Evolutionary conservation across 2,797 vertebrate genomes (phyloP), one percentile per base, ranked within the genome.

Genomic region (Gadopsis marmoratus): DNA sequence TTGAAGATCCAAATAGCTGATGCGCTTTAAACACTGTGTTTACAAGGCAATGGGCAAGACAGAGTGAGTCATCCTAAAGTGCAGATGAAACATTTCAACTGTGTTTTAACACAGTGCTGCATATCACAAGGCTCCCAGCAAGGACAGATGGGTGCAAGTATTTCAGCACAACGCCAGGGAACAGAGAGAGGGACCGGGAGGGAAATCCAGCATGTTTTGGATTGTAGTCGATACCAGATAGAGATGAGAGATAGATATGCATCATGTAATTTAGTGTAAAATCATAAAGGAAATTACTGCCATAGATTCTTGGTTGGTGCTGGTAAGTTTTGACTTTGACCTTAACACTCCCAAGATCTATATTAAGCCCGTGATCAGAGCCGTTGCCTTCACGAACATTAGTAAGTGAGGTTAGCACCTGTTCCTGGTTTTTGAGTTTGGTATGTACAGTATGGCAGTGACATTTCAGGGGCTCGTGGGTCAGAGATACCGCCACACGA

Each of bases 401-500:
- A 47, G 63, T 48, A 78, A 45, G 56, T 7, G 51, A 59, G 63
- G 74, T 74, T 21, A 53, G 70, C 91, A 90, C 86, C 90, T 92
- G 90, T 83, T 90, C 81, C 71, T 70, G 73, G 47, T 89, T 85
- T 85, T 71, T 82, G 76, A 37, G 63, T 66, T 83, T 86, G 82
- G 79, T 74, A 31, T 50, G 63, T 67, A 64, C 63, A 51, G 61
- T 16, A 50, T 45, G 59, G 51, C 7, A 0, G 50, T 79, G 85
- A 78, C 77, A 78, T 90, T 80, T 86, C 31, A 75, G 65, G 77
- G 74, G 54, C 63, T 74, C 9, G 1, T 16, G 75, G 80, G 67
- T 41, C 71, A 60, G 53, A 83, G 70, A 79, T 43, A 64, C 31
- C 2, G 56, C 72, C 84, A 65, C 55, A 26, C 13, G 33, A 83